These are phyloP conservation scores for Gonocerus acuteangulatus DNA, from an alignment of 2,888 invertebrate species.

Conservation along the genomic window DNA sequence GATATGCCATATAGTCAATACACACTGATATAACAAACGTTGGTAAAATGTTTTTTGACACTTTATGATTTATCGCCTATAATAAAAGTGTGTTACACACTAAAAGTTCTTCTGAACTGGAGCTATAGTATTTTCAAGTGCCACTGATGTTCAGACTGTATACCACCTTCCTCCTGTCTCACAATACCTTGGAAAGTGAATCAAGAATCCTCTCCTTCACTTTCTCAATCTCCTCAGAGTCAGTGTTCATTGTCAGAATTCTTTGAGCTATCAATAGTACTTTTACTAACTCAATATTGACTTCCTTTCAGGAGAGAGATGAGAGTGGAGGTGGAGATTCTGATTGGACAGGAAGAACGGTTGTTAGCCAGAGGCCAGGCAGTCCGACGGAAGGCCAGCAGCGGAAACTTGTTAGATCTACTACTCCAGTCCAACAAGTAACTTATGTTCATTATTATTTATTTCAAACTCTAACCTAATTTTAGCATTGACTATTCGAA, in stretches of 20 bases:
- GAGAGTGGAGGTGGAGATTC: conserved; percentile 62
- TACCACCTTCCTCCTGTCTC: conserved; percentile 87
- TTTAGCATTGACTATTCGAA: too few relatives aligned
- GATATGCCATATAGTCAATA: too few relatives aligned
- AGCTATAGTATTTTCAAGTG: conserved; percentile 57
- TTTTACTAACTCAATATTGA: too few relatives aligned
- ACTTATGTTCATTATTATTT: too few relatives aligned
- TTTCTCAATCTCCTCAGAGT: conserved; percentile 31
- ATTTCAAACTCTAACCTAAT: too few relatives aligned
- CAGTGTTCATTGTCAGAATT: conserved; percentile 30
- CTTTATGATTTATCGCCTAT: too few relatives aligned
- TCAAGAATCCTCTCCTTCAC: conserved; percentile 31
- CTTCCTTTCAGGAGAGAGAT: conserved; percentile 46
- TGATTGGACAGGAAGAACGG: conserved; percentile 49
- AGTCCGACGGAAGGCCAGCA: conserved; percentile 3
- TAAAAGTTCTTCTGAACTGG: too few relatives aligned
- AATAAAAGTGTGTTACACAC: too few relatives aligned
- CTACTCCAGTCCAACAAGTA: conserved; percentile 10
- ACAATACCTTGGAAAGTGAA: conserved; percentile 62
- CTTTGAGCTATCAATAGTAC: too few relatives aligned
- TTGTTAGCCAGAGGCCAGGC: conserved; percentile 29
- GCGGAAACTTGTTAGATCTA: conserved; percentile 19
- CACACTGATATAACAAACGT: too few relatives aligned
- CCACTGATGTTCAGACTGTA: conserved; percentile 57
- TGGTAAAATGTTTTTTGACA: too few relatives aligned